Evolutionary conservation across 1,140 invertebrate genomes (phyloP).

Genomic region (Sinonovacula constricta): DNA sequence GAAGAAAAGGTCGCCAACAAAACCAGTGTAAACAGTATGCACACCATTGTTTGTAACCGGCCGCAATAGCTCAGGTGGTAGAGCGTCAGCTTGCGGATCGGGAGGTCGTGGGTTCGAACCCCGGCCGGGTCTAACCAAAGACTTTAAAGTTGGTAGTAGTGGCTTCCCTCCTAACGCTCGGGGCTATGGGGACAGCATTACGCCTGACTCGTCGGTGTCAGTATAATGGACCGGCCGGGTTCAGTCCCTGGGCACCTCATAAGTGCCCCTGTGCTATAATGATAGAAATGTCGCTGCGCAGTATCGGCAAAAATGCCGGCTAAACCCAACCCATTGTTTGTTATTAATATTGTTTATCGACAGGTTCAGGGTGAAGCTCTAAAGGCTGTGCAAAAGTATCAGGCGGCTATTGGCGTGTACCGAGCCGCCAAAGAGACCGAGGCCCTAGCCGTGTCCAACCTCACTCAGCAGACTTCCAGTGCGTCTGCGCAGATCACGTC

Average conservation of each 20-base stretch:
- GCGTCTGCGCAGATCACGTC: slow-evolving; percentile 87
- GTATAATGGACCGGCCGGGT: too few species aligned
- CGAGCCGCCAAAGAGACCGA: slow-evolving; percentile 97
- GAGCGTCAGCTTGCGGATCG: background rate
- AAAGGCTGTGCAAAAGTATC: slow-evolving; percentile 93
- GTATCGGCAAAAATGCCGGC: background rate
- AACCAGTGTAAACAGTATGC: background rate
- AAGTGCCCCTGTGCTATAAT: too few species aligned
- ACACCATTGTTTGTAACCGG: background rate
- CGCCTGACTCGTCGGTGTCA: too few species aligned
- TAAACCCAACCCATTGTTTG: background rate
- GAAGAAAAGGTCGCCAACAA: background rate
- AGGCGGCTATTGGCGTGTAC: slow-evolving; percentile 87
- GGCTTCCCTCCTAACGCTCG: too few species aligned
- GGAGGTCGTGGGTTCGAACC: too few species aligned
- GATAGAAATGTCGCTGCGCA: too few species aligned
- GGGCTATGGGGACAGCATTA: too few species aligned
- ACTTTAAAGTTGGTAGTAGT: too few species aligned
- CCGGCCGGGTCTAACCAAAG: too few species aligned
- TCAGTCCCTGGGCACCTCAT: too few species aligned
- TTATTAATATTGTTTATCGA: background rate
- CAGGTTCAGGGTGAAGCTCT: slow-evolving; percentile 89
- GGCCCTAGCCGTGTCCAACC: slow-evolving; percentile 87
- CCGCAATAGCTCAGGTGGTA: too few species aligned
- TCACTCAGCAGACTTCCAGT: slow-evolving; percentile 75